phyloP scores from a whole-genome alignment of 2,113 vertebrate species.

The Phrynocephalus versicolor region DNA sequence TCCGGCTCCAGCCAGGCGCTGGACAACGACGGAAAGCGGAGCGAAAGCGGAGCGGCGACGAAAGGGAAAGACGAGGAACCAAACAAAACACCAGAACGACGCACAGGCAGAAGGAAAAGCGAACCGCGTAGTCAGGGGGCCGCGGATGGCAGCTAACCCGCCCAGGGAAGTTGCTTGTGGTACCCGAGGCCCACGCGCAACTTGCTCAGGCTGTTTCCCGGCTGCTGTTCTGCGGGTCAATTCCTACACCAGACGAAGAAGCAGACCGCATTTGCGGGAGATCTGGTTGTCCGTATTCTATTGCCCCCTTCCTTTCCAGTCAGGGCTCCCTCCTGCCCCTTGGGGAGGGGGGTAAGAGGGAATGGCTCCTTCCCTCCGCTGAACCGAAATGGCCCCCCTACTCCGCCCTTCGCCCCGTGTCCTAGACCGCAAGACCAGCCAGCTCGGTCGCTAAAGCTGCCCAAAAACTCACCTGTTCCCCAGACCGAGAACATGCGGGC shows the following conservation, averaged over 20 bases:
- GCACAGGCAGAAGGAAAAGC: too few relatives aligned
- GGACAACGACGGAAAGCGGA: background rate
- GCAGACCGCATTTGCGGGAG: background rate
- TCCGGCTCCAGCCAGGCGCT: constrained; percentile 27
- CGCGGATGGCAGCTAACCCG: too few relatives aligned
- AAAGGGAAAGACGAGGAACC: background rate
- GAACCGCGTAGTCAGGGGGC: too few relatives aligned
- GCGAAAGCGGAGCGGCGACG: background rate
- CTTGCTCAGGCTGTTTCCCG: too few relatives aligned
- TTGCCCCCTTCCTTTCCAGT: too few relatives aligned
- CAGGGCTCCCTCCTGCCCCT: background rate
- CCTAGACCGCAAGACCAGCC: background rate
- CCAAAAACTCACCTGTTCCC: background rate
- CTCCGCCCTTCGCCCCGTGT: background rate
- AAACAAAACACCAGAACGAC: background rate
- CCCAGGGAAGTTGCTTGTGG: too few relatives aligned
- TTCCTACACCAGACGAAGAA: background rate
- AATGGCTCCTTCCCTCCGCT: too few relatives aligned
- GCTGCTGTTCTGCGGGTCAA: too few relatives aligned
- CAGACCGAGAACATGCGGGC: constrained; percentile 8
- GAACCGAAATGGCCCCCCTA: background rate
- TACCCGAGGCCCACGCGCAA: background rate
- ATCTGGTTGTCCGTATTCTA: background rate
- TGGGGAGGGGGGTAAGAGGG: background rate
- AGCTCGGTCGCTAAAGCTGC: background rate